These are phyloP conservation scores for Eucidaris tribuloides DNA, from an alignment of 35 echinoderm and acorn worm genomes.

Conservation along the genomic window DNA sequence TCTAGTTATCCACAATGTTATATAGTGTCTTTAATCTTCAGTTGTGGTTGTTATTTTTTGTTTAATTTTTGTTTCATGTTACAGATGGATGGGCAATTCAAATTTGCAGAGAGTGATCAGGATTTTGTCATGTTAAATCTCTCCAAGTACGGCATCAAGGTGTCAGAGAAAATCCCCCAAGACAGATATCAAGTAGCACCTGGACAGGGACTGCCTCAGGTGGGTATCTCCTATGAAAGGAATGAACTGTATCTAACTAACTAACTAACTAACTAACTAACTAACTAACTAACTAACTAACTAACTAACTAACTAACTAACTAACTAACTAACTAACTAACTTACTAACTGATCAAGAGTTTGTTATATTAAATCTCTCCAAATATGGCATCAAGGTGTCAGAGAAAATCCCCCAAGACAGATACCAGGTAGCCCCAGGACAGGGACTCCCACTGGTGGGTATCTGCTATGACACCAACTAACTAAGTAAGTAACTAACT, in stretches of 20 bases:
- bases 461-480: no score
- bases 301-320: no score
- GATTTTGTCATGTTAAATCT: constrained; percentile 79
- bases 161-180: constrained; percentile 47
- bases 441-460: neutral
- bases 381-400: constrained; percentile 88
- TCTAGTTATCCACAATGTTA: no score
- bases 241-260: no score
- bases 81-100: constrained; percentile 69
- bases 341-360: constrained; percentile 51
- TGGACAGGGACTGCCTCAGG: neutral
- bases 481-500: no score
- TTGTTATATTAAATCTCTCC: constrained; percentile 77
- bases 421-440: neutral
- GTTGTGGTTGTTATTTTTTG: no score
- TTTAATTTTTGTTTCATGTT: constrained; percentile 1
- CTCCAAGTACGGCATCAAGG: constrained; percentile 89
- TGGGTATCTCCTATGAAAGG: no score
- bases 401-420: constrained; percentile 32
- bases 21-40: no score
- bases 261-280: no score
- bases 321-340: no score
- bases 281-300: no score
- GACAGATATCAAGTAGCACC: neutral
- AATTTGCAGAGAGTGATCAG: constrained; percentile 37